A percentile compares a stretch with the other conserved stretches of the same genome.
Evolutionary conservation across 2,888 invertebrate genomes (phyloP).

Genomic region (Drosophila ezoana): DNA sequence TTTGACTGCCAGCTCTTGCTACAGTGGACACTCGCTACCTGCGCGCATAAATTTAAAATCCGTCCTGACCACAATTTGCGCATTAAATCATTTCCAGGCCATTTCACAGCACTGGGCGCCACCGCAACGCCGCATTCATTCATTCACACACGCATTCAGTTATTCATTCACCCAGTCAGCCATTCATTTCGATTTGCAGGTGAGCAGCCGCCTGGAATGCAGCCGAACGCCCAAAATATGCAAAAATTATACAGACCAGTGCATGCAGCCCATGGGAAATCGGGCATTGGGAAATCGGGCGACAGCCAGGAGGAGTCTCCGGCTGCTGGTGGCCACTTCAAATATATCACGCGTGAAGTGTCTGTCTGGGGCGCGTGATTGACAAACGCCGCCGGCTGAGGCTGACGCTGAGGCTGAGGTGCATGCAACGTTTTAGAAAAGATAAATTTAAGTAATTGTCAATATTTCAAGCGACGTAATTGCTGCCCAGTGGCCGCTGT

Average conservation of each 20-base stretch:
- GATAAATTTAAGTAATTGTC: slow-evolving; percentile 81
- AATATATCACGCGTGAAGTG: slow-evolving; percentile 76
- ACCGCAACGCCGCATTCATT: slow-evolving; percentile 57
- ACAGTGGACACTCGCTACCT: slow-evolving; percentile 41
- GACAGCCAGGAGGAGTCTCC: slow-evolving; percentile 6
- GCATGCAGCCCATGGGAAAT: slow-evolving; percentile 42
- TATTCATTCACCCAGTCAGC: slow-evolving; percentile 44
- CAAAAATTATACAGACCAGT: slow-evolving; percentile 75
- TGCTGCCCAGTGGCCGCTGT: slow-evolving; percentile 50
- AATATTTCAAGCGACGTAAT: slow-evolving; percentile 78
- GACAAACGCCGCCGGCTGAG: slow-evolving; percentile 67
- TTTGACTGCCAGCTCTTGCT: background rate
- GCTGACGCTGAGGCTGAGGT: slow-evolving; percentile 55
- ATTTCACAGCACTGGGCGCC: slow-evolving; percentile 73
- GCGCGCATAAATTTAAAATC: slow-evolving; percentile 74
- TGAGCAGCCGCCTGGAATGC: slow-evolving; percentile 77
- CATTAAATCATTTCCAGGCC: slow-evolving; percentile 80
- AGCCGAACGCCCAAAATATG: slow-evolving; percentile 63
- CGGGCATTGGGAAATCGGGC: slow-evolving; percentile 3
- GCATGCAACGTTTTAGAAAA: slow-evolving; percentile 76
- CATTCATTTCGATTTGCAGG: slow-evolving; percentile 73
- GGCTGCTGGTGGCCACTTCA: slow-evolving; percentile 65
- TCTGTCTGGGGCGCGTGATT: slow-evolving; percentile 63
- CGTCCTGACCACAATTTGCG: slow-evolving; percentile 75
- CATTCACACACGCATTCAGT: slow-evolving; percentile 51